These are phyloP conservation scores for Calephelis nemesis DNA, from an alignment of 1,140 invertebrate species.

Conservation along the genomic window DNA sequence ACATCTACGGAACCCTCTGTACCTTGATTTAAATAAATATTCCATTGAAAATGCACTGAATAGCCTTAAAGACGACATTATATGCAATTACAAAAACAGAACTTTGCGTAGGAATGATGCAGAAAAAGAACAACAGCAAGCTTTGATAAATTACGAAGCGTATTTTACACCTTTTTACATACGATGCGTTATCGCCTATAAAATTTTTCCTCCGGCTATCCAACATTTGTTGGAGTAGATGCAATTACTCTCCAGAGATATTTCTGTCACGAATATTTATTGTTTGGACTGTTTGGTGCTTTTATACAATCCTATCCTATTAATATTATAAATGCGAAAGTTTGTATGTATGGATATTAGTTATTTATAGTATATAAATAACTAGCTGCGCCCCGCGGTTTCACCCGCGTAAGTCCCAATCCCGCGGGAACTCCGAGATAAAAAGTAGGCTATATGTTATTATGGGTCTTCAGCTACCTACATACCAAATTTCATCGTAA, in stretches of 20 bases:
- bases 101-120: slow-evolving; percentile 24
- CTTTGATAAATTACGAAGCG: slow-evolving; percentile 48
- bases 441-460: no score
- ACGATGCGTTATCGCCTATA: slow-evolving; percentile 20
- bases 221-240: slow-evolving; percentile 31
- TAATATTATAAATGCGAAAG: no score
- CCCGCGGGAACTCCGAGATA: no score
- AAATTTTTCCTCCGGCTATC: slow-evolving; percentile 10
- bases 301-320: slow-evolving; percentile 8
- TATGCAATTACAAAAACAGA: slow-evolving; percentile 56
- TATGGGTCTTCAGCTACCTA: no score
- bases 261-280: slow-evolving; percentile 13
- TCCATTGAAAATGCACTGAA: slow-evolving; percentile 60
- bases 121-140: slow-evolving; percentile 32
- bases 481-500: no score
- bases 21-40: slow-evolving; percentile 65
- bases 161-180: slow-evolving; percentile 57
- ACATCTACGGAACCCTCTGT: slow-evolving; percentile 55
- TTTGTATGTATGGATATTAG: no score
- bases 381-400: no score
- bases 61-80: slow-evolving; percentile 62
- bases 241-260: slow-evolving; percentile 10
- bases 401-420: no score
- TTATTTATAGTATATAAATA: no score
- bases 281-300: slow-evolving; percentile 7